These are phyloP conservation scores for Antennarius maculatus DNA, from an alignment of 2,797 vertebrate species.

Conservation along the genomic window DNA sequence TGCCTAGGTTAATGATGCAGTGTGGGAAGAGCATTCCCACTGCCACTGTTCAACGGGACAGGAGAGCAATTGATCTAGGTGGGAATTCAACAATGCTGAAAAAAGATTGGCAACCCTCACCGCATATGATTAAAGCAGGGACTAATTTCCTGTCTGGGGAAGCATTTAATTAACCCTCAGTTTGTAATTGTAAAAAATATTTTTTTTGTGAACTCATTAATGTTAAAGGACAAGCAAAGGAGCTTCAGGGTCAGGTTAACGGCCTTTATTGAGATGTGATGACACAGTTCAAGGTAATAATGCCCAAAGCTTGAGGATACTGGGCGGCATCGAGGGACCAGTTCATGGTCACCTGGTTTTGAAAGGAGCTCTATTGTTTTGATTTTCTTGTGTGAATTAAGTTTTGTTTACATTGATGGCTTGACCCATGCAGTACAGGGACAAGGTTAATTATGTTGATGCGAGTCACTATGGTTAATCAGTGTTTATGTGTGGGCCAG, in stretches of 20 bases:
- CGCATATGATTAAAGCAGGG: slow-evolving; percentile 77
- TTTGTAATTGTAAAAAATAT: slow-evolving; percentile 59
- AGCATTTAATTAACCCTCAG: slow-evolving; percentile 74
- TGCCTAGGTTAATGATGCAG: slow-evolving; percentile 75
- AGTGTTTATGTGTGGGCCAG: slow-evolving; percentile 14
- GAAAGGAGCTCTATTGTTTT: slow-evolving; percentile 5
- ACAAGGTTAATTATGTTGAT: slow-evolving; percentile 62
- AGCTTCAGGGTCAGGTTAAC: slow-evolving; percentile 32
- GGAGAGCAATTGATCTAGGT: slow-evolving; percentile 75
- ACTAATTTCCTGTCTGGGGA: slow-evolving; percentile 76
- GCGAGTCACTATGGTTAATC: slow-evolving; percentile 30
- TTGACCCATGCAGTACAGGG: slow-evolving; percentile 22
- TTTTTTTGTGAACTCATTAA: slow-evolving; percentile 52
- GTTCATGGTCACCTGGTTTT: slow-evolving; percentile 21
- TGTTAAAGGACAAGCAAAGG: slow-evolving; percentile 51
- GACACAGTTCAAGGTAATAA: slow-evolving; percentile 58
- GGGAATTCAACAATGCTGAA: slow-evolving; percentile 71
- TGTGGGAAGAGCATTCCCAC: slow-evolving; percentile 56
- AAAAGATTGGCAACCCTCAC: slow-evolving; percentile 75
- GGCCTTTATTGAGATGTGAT: slow-evolving; percentile 33
- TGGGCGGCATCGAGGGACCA: slow-evolving; percentile 17
- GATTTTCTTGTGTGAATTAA: slow-evolving; percentile 9
- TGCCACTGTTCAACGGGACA: slow-evolving; percentile 68
- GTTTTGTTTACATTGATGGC: slow-evolving; percentile 47
- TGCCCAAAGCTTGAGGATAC: slow-evolving; percentile 23